Evolutionary conservation across 2,113 vertebrate species (phyloP).

Genomic region (Speoplatyrhinus poulsoni): DNA sequence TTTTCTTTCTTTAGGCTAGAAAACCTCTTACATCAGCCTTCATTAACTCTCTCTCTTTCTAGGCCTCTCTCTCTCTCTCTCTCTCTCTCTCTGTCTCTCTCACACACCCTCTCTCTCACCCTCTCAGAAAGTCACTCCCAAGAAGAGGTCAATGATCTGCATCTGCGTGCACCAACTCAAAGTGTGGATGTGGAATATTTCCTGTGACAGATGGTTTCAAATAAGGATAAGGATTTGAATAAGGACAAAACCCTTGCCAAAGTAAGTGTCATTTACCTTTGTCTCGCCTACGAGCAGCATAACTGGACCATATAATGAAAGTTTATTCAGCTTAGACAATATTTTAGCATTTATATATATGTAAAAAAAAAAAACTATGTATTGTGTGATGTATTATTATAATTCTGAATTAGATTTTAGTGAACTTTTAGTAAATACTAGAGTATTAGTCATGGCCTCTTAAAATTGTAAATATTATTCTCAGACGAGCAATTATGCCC

Average conservation of each 20-base stretch:
- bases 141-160: constrained; percentile 53
- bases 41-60: constrained; percentile 33
- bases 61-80: constrained; percentile 3
- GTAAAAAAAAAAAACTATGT: background rate
- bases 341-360: background rate
- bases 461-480: too few species aligned
- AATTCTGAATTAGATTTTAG: background rate
- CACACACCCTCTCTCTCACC: constrained; percentile 33
- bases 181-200: constrained; percentile 63
- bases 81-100: background rate
- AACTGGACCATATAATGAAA: background rate
- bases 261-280: constrained; percentile 59
- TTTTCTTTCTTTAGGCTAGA: constrained; percentile 51
- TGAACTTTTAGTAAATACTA: background rate
- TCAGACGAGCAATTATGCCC: too few species aligned
- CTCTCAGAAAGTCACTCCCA: constrained; percentile 56
- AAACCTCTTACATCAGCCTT: constrained; percentile 87
- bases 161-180: constrained; percentile 30
- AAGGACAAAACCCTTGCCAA: constrained; percentile 30
- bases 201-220: constrained; percentile 53
- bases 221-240: constrained; percentile 7
- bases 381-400: background rate
- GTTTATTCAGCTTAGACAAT: background rate
- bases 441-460: too few species aligned
- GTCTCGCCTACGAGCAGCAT: constrained; percentile 8